Base-by-base conservation (phyloP, 2,113 vertebrate species). In the Apteryx owenii region DNA sequence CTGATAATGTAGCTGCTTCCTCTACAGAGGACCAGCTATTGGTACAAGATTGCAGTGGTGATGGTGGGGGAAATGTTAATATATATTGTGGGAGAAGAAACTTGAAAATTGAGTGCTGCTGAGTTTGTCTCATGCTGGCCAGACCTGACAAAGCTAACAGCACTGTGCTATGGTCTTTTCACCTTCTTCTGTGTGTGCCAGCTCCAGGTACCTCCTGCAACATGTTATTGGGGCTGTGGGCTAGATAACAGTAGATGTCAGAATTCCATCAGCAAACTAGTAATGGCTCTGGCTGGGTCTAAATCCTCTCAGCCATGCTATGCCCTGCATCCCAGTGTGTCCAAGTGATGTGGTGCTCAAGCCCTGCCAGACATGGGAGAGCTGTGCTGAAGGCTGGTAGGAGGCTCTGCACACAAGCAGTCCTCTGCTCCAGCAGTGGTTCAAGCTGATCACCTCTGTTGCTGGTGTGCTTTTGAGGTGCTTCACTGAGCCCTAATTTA, bases 321-420 rank as follows among this genome's bases (percentile, higher is more conserved):
- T 54, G 20, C 8, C 9, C 8, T 8, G 25, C 28, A 25, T 14
- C 4, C 5, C 66, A 36, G 16, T 2, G 5, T 1, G 28, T 12
- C 20, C 28, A 42, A 25, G 7, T 1, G 29, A 40, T 0, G 0
- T 8, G 38, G 10, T 26, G 22, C n/a, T 50, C 1, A 0, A 44
- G 23, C 3, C 10, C 58, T 33, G 29, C 36, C 54, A 75, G 51
- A 10, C 17, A 42, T n/a, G 8, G 42, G 44, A 75, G 20, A 51
- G 54, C n/a, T 75, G n/a, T 38, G 42, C 22, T 0, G 1, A 58
- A 89, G 31, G 15, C 31, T 81, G n/a, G 26, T 8, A 42, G 40
- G 54, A 50, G 53, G 28, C 16, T 48, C 62, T 75, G 23, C n/a
- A 11, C 4, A 4, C 3, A 19, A 38, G 68, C 9, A 48, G 29